Percentiles rank a stretch among this genome's conserved stretches.
Evolutionary conservation across 2,888 invertebrate species (phyloP).

Genomic region (Aphidoletes aphidimyza): DNA sequence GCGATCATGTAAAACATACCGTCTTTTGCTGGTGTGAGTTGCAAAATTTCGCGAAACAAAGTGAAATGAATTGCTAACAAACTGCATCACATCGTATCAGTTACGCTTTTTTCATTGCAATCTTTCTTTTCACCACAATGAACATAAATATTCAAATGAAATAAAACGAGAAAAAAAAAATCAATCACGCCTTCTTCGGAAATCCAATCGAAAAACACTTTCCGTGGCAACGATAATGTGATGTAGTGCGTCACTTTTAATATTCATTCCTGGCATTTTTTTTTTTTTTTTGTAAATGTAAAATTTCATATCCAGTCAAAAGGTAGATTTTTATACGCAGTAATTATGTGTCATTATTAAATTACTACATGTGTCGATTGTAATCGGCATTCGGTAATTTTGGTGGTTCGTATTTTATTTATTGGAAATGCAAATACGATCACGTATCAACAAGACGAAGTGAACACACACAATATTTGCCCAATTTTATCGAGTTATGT

Average conservation of each 20-base stretch:
- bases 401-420: not conserved
- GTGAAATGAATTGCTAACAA: conserved; percentile 9
- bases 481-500: not conserved
- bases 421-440: not conserved
- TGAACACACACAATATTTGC: not conserved
- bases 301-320: conserved; percentile 27
- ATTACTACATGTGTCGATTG: conserved; percentile 46
- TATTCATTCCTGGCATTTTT: not conserved
- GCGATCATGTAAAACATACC: too few relatives aligned
- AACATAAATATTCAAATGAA: conserved; percentile 19
- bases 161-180: not conserved
- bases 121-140: not conserved
- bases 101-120: not conserved
- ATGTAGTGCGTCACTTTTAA: conserved; percentile 16
- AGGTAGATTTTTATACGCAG: not conserved
- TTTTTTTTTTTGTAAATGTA: too few relatives aligned
- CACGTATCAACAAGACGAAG: not conserved
- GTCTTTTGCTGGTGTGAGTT: too few relatives aligned
- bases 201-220: not conserved
- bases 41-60: not conserved
- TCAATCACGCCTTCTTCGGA: conserved; percentile 31
- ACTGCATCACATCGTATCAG: not conserved
- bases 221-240: not conserved
- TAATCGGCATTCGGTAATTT: conserved; percentile 12
- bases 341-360: conserved; percentile 31